These are phyloP conservation scores for Eutolmus rufibarbis DNA, from an alignment of 2,888 invertebrate genomes.

Conservation along the genomic window DNA sequence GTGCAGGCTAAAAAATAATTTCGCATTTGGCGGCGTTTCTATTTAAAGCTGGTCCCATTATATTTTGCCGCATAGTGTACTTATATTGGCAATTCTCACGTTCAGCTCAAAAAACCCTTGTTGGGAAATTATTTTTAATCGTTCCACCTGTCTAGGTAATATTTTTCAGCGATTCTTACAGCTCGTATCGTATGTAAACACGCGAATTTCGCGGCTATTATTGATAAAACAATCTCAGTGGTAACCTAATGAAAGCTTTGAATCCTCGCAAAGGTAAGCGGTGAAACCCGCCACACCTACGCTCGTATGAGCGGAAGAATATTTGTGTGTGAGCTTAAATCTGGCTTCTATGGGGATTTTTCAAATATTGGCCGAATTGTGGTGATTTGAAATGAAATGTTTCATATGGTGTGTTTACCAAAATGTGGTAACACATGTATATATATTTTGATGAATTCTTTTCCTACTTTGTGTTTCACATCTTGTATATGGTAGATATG, in stretches of 20 bases:
- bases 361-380: too few species aligned
- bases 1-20: background rate
- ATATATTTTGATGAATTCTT: too few species aligned
- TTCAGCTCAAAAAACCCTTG: background rate
- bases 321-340: background rate
- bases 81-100: background rate
- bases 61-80: background rate
- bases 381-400: too few species aligned
- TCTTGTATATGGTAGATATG: too few species aligned
- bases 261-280: background rate
- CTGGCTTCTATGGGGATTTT: too few species aligned
- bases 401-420: too few species aligned
- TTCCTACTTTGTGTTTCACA: too few species aligned
- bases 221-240: constrained; percentile 17
- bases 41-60: background rate
- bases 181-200: background rate
- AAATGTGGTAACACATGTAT: too few species aligned
- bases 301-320: background rate
- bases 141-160: background rate
- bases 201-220: constrained; percentile 2
- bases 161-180: background rate
- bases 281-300: background rate
- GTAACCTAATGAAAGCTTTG: background rate
- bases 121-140: background rate
- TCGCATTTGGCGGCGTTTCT: background rate